phyloP scores from a whole-genome alignment of 1,140 invertebrate genomes.

The Hesperophylax magnus region DNA sequence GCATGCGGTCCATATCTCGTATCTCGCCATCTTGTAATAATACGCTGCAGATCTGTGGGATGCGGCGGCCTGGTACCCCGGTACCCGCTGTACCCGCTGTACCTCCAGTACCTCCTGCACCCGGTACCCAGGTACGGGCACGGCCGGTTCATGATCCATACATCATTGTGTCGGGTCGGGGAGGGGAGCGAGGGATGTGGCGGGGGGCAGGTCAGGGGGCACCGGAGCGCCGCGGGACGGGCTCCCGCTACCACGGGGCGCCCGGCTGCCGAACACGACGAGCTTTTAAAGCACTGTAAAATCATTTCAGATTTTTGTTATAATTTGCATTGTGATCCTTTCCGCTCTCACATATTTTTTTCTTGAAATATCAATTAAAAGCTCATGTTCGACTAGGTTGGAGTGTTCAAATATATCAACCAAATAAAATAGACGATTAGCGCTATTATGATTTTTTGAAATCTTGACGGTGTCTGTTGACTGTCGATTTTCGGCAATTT shows the following conservation, averaged over 20 bases:
- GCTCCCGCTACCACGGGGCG: slow-evolving; percentile 9
- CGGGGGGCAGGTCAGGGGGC: slow-evolving; percentile 12
- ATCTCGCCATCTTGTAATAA: slow-evolving; percentile 23
- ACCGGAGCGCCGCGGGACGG: slow-evolving; percentile 20
- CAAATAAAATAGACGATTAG: too few relatives aligned
- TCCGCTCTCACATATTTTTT: too few relatives aligned
- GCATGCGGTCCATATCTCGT: background rate
- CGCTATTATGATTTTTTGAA: too few relatives aligned
- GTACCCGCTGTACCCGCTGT: too few relatives aligned
- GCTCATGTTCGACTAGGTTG: too few relatives aligned
- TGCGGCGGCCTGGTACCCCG: background rate
- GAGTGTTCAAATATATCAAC: too few relatives aligned
- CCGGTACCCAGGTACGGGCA: background rate
- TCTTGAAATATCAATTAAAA: too few relatives aligned
- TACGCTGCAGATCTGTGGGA: slow-evolving; percentile 1
- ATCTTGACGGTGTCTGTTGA: too few relatives aligned
- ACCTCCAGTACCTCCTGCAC: too few relatives aligned
- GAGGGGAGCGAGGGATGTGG: background rate
- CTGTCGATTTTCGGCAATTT: too few relatives aligned
- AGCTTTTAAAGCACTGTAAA: background rate
- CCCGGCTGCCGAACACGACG: background rate
- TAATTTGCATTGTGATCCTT: too few relatives aligned
- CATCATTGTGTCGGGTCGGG: background rate
- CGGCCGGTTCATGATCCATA: slow-evolving; percentile 21
- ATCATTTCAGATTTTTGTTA: too few relatives aligned